A percentile compares a stretch with the other conserved stretches of the same genome.
Conservation (phyloP, 2,113 vertebrate genomes). For the Grantiella picta region DNA sequence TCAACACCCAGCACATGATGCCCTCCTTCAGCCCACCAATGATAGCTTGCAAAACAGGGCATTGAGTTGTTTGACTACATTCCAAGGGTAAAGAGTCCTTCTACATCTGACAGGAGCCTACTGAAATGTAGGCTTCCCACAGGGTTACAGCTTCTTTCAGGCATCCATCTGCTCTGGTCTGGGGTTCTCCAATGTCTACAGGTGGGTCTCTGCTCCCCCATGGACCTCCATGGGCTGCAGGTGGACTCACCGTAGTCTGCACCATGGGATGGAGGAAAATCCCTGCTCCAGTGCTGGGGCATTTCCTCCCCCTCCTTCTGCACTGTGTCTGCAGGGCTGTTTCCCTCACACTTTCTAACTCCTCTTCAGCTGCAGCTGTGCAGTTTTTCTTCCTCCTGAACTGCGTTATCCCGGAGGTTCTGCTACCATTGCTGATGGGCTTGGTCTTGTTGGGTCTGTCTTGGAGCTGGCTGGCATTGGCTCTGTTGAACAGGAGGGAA, state of each 20-base stretch:
- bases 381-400: not conserved
- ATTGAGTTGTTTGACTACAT: not conserved
- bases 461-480: not conserved
- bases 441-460: not conserved
- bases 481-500: fast-evolving
- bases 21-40: not conserved
- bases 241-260: no score
- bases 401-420: not conserved
- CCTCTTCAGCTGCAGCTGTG: not conserved
- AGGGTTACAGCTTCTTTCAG: not conserved
- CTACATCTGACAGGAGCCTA: not conserved
- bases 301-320: not conserved
- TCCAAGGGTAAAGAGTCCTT: not conserved
- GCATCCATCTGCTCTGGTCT: not conserved
- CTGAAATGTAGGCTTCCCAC: not conserved
- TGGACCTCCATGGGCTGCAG: not conserved
- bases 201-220: not conserved
- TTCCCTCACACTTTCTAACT: not conserved
- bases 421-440: not conserved
- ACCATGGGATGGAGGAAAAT: not conserved
- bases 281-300: fast-evolving
- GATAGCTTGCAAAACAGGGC: not conserved
- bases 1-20: not conserved
- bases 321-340: not conserved
- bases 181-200: not conserved